Conservation (phyloP, 2,113 vertebrate genomes). For the Chaetura pelagica region DNA sequence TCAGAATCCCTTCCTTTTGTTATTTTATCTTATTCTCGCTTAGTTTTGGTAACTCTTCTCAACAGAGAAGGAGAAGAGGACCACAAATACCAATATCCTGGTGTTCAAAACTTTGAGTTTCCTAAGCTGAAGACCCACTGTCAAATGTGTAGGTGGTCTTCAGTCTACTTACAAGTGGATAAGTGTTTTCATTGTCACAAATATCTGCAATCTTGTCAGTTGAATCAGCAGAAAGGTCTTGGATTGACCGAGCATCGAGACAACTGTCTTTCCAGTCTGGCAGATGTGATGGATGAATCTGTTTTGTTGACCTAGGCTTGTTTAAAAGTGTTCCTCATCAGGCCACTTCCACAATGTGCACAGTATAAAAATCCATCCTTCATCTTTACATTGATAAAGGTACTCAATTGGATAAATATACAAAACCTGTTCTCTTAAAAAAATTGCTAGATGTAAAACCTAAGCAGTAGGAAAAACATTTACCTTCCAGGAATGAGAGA, state of each 20-base stretch:
- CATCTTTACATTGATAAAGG: not conserved
- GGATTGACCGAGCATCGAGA: not conserved
- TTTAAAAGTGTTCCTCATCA: slow-evolving; percentile 36
- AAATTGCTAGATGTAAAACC: not conserved
- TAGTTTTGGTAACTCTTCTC: not conserved
- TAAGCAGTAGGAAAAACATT: not conserved
- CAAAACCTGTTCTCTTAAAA: not conserved
- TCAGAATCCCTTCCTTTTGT: slow-evolving; percentile 46
- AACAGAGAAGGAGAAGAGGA: not conserved
- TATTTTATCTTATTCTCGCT: slow-evolving; percentile 20
- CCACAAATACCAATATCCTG: not conserved
- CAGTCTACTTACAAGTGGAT: slow-evolving; percentile 8
- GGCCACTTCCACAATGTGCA: not conserved
- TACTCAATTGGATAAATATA: not conserved
- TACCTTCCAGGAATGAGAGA: not conserved
- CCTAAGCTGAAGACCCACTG: not conserved
- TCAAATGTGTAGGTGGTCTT: slow-evolving; percentile 22
- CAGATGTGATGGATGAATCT: slow-evolving; percentile 63
- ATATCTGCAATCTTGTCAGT: slow-evolving; percentile 44
- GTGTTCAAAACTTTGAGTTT: not conserved
- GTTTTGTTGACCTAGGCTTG: slow-evolving; percentile 51
- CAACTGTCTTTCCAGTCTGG: slow-evolving; percentile 59
- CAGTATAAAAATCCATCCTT: not conserved
- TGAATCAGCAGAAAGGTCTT: slow-evolving; percentile 49
- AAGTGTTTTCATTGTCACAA: slow-evolving; percentile 19